phyloP scores from a whole-genome alignment of 2,888 invertebrate species.

The Selenia dentaria region DNA sequence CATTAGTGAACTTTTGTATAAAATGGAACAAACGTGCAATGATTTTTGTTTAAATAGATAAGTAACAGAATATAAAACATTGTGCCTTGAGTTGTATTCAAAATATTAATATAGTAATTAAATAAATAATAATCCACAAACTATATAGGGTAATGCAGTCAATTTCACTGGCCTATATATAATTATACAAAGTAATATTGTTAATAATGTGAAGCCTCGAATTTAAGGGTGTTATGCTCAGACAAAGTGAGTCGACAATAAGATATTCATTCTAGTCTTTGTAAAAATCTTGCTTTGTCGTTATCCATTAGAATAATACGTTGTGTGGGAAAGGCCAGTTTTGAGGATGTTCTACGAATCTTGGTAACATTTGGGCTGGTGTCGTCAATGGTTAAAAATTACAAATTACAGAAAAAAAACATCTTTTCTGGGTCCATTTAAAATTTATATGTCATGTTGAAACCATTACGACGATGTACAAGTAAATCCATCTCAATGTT shows the following conservation, averaged over 20 bases:
- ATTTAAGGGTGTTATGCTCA: constrained; percentile 72
- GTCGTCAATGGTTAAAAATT: too few relatives aligned
- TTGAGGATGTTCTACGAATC: constrained; percentile 17
- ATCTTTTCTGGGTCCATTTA: too few relatives aligned
- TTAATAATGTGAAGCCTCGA: constrained; percentile 63
- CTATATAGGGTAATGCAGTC: constrained; percentile 73
- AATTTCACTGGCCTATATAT: constrained; percentile 75
- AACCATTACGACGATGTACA: too few relatives aligned
- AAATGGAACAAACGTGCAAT: constrained; percentile 54
- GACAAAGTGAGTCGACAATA: constrained; percentile 79
- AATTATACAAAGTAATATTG: constrained; percentile 60
- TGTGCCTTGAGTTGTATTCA: constrained; percentile 81
- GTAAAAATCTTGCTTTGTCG: constrained; percentile 67
- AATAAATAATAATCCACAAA: constrained; percentile 51
- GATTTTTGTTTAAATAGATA: constrained; percentile 48
- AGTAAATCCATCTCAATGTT: too few relatives aligned
- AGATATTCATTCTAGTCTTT: constrained; percentile 76
- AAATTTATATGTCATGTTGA: too few relatives aligned
- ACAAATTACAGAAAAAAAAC: too few relatives aligned
- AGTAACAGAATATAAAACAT: constrained; percentile 60
- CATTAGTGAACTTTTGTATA: constrained; percentile 50
- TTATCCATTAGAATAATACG: constrained; percentile 36
- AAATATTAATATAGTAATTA: constrained; percentile 51
- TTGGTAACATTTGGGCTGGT: constrained; percentile 23
- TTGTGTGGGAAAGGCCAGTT: constrained; percentile 23